A percentile compares a stretch with the other conserved stretches of the same genome.
Conservation (phyloP, 2,797 vertebrate species). For the Smutsia gigantea region DNA sequence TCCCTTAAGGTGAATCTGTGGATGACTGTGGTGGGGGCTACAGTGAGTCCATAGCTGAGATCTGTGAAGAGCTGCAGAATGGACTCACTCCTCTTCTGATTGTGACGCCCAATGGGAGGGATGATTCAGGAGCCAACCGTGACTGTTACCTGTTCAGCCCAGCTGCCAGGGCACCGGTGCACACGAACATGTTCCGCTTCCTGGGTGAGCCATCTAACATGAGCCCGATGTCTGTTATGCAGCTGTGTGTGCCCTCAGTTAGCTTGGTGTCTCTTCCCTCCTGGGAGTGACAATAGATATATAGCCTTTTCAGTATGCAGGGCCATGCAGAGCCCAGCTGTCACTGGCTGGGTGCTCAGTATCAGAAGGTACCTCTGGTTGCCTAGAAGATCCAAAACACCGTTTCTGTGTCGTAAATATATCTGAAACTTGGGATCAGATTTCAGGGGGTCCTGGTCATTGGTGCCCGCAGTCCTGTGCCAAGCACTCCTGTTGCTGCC, state of each 20-base stretch:
- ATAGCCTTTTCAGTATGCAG: background rate
- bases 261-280: background rate
- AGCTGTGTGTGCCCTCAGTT: background rate
- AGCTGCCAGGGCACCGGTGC: conserved; percentile 93
- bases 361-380: background rate
- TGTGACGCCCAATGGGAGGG: conserved; percentile 97
- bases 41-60: conserved; percentile 99
- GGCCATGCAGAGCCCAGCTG: background rate
- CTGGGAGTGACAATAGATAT: background rate
- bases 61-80: conserved; percentile 99
- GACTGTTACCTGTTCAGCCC: conserved; percentile 98
- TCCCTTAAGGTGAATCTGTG: conserved; percentile 94
- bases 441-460: background rate
- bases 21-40: conserved; percentile 99
- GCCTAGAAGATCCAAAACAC: background rate
- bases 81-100: conserved; percentile 97
- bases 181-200: conserved; percentile 99
- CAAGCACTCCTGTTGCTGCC: too few relatives aligned
- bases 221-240: too few relatives aligned
- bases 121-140: conserved; percentile 98
- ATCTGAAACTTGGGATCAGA: background rate
- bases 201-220: conserved; percentile 87
- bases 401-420: background rate
- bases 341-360: background rate
- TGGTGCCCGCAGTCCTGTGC: too few relatives aligned